Base-by-base conservation (phyloP, 2,888 invertebrate genomes). In the Vanessa cardui region DNA sequence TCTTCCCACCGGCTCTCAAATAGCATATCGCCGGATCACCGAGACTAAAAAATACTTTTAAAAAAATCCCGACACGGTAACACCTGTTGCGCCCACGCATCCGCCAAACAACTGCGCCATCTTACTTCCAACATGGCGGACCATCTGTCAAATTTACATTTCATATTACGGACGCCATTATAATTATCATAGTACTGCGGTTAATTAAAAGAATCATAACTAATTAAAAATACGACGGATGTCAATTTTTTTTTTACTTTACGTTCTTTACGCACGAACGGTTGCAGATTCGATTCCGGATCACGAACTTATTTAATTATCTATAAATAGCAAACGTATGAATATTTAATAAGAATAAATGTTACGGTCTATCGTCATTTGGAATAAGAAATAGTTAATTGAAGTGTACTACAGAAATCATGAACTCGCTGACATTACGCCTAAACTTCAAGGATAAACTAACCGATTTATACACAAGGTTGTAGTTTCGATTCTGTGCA, bases 11-110 rank as follows among this genome's bases (percentile, higher is more conserved):
- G 79, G 56, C 75, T 81, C 82, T 82, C 81, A 82, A 86, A 88
- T 81, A 81, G 82, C 88, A 83, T 84, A 86, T 86, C 86, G 81
- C 86, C 86, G 69, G 83, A 78, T 81, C 80, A 81, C 82, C 75
- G 73, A 70, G 70, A 76, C 76, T 78, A 86, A 86, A 85, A 79
- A 72, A 68, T 62, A 64, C 64, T 64, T n/a, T 58, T 64, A 76
- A 83, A 83, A 50, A 84, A 84, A 80, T 68, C 73, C 68, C 72
- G 58, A 77, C 79, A 78, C 73, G 71, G 75, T 80, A 82, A 83
- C 91, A 92, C 91, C 91, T 91, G 92, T 87, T 87, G 88, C 87
- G 81, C 86, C 87, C 73, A 83, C 89, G 87, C 90, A 88, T 84
- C 85, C 86, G 89, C 72, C 72, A 70, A 62, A 62, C 69, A 72